These are phyloP conservation scores for Symphodus melops DNA, from an alignment of 2,113 vertebrate genomes.

Conservation along the genomic window DNA sequence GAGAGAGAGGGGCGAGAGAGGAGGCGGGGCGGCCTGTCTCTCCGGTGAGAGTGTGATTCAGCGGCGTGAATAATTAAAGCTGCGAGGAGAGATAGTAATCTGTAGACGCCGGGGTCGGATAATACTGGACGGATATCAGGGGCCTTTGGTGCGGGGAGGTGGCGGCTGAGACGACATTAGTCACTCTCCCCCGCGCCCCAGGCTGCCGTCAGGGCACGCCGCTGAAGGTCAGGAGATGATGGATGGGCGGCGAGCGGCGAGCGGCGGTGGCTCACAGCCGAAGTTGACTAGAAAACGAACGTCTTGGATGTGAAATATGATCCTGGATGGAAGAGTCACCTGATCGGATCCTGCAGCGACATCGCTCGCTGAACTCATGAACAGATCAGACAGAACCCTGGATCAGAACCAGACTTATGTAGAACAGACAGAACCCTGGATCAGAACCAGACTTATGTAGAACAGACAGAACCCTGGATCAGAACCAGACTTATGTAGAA, in stretches of 20 bases:
- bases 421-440: too few species aligned
- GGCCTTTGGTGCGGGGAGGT: slow-evolving; percentile 59
- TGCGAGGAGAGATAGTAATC: slow-evolving; percentile 75
- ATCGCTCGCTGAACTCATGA: too few species aligned
- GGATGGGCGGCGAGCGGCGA: slow-evolving; percentile 61
- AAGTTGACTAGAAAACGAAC: slow-evolving; percentile 71
- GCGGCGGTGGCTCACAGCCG: slow-evolving; percentile 44
- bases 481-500: too few species aligned
- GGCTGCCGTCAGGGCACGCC: slow-evolving; percentile 54
- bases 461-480: too few species aligned
- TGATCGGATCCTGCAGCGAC: slow-evolving; percentile 62
- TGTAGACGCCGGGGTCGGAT: slow-evolving; percentile 73
- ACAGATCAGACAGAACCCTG: too few species aligned
- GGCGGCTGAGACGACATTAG: slow-evolving; percentile 64
- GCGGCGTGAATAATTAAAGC: slow-evolving; percentile 83
- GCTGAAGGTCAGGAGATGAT: slow-evolving; percentile 79
- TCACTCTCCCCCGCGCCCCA: slow-evolving; percentile 65
- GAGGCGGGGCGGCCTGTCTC: slow-evolving; percentile 60
- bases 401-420: too few species aligned
- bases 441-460: too few species aligned
- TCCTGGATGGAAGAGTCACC: slow-evolving; percentile 54
- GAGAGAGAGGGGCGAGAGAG: slow-evolving; percentile 44
- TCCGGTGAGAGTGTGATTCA: slow-evolving; percentile 75
- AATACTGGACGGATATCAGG: slow-evolving; percentile 70
- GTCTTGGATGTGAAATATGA: slow-evolving; percentile 75